Evolutionary conservation across 2,113 vertebrate genomes (phyloP).

Genomic region (Peucedramus taeniatus): DNA sequence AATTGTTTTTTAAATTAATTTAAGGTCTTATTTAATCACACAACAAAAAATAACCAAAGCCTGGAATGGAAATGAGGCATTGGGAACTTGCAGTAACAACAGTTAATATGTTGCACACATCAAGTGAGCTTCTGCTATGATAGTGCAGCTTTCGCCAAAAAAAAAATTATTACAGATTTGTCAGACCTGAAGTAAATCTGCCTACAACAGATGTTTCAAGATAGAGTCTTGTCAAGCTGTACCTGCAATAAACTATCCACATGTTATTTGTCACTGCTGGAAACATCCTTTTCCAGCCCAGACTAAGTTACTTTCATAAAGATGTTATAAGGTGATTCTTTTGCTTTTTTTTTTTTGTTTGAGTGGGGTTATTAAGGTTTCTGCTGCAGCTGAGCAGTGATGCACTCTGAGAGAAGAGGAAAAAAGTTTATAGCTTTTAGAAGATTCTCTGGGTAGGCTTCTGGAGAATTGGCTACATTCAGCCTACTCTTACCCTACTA

Average conservation of each 20-base stretch:
- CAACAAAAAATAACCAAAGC: not conserved
- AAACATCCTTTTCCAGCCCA: not conserved
- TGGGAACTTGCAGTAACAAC: not conserved
- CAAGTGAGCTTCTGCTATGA: not conserved
- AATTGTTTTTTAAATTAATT: not conserved
- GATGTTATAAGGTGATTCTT: fast-evolving
- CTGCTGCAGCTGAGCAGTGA: not conserved
- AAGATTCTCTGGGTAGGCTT: not conserved
- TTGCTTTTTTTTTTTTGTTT: not conserved
- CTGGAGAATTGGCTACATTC: not conserved
- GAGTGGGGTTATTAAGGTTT: not conserved
- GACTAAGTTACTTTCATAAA: not conserved
- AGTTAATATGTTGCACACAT: not conserved
- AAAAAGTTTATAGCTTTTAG: not conserved
- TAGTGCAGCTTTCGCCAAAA: not conserved
- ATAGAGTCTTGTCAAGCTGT: not conserved
- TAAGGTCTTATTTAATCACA: not conserved
- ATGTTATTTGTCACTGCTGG: not conserved
- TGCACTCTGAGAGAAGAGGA: not conserved
- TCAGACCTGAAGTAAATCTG: not conserved
- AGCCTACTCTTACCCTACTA: not conserved
- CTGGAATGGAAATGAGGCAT: not conserved
- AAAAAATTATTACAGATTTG: not conserved
- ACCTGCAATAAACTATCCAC: not conserved
- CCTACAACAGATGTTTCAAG: not conserved